Evolutionary conservation across 2,113 vertebrate genomes (phyloP).

Genomic region (Corythaeola cristata): DNA sequence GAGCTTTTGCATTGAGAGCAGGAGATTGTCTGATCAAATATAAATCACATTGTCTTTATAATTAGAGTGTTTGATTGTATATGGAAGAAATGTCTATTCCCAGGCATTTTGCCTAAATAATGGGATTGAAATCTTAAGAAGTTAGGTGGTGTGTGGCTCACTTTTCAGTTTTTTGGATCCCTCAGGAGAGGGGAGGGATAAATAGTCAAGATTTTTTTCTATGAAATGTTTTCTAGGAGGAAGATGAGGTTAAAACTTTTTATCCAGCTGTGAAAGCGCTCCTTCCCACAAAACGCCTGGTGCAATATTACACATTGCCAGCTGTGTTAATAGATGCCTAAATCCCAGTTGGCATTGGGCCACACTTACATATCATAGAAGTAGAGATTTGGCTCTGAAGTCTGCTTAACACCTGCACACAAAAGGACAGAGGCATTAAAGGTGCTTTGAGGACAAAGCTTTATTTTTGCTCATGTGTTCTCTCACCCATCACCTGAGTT

Average conservation of each 20-base stretch:
- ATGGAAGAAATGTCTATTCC: neutral
- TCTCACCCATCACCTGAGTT: neutral
- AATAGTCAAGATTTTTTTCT: neutral
- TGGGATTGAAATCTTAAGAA: neutral
- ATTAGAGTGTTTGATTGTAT: neutral
- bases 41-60: neutral
- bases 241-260: neutral
- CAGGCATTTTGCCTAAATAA: neutral
- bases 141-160: neutral
- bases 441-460: slow-evolving; percentile 25
- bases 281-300: neutral
- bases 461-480: neutral
- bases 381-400: slow-evolving; percentile 1
- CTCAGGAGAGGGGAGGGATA: neutral
- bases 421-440: slow-evolving; percentile 21
- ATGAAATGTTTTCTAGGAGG: neutral
- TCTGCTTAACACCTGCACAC: slow-evolving; percentile 35
- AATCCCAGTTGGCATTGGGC: neutral
- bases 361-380: neutral
- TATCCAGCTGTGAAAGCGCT: slow-evolving; percentile 14
- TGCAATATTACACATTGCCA: neutral
- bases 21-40: neutral
- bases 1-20: neutral
- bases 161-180: neutral
- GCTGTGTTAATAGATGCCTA: slow-evolving; percentile 52